Evolutionary conservation across 2,888 invertebrate species (phyloP), one percentile per base, ranked within the genome.

Genomic region (Melanostoma mellinum): DNA sequence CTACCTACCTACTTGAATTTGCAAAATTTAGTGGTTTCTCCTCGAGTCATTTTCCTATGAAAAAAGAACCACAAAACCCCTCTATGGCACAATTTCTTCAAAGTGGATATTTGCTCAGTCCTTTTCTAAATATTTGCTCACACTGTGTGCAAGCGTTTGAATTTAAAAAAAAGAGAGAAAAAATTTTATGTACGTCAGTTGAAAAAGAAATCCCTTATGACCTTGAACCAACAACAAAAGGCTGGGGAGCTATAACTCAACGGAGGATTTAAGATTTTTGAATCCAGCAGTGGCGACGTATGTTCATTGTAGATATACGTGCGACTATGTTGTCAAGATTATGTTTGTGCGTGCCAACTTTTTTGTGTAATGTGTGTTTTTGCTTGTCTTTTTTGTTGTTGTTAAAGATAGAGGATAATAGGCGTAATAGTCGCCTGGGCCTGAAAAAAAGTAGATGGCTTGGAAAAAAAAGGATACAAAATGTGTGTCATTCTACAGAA

Each of bases 321-420:
- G 20, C 20, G 20, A 20, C 20, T 50, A 38, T 32, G 38, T 38
- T 65, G 52, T 71, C 81, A 67, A 56, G 71, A 60, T 76, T 71
- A 75, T 71, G 71, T 40, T 58, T 69, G 63, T 81, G 76, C 76
- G 72, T 81, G 72, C 65, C 67, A 61, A 60, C 53, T 46, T 65
- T 71, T 63, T 48, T 58, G 50, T 80, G 44, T 58, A 56, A 63
- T 46, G 35, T 36, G 3, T 4, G 33, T 46, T n/a, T n/a, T 35
- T 3, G 20, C 20, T 20, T 20, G 20, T 50, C 8, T 32, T 30
- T 50, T 52, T 69, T 69, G 58, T 56, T 68, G 20, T 20, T 20
- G 20, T 30, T 50, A 60, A 33, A 20, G 44, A 56, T 53, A 33
- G 56, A 32, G 30, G 6, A 67, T 55, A 71, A 73, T 67, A 65